Evolutionary conservation across 2,888 invertebrate genomes (phyloP).

Genomic region (Philopedon plagiatum): DNA sequence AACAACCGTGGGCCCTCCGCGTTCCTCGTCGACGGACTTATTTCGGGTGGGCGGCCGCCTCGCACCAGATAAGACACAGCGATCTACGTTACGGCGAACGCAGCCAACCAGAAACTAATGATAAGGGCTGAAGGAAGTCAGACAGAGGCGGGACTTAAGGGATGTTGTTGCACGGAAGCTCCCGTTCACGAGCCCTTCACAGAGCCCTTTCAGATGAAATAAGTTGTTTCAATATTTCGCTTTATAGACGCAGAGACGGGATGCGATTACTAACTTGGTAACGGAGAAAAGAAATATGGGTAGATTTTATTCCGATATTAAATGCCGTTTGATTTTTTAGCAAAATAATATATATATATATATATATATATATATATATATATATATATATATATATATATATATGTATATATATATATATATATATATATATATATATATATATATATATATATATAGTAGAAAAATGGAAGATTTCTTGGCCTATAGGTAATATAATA

Average conservation of each 20-base stretch:
- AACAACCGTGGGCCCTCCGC: slow-evolving; percentile 18
- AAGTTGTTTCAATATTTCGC: slow-evolving; percentile 42
- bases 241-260: not conserved
- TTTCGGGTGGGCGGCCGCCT: slow-evolving; percentile 51
- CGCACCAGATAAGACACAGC: slow-evolving; percentile 67
- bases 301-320: no score
- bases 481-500: no score
- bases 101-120: slow-evolving; percentile 70
- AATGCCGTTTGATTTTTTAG: no score
- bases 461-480: no score
- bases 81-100: slow-evolving; percentile 67
- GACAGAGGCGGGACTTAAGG: slow-evolving; percentile 55
- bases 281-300: no score
- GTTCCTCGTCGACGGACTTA: slow-evolving; percentile 42
- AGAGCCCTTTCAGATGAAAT: slow-evolving; percentile 35
- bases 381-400: no score
- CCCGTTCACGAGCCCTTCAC: slow-evolving; percentile 28
- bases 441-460: no score
- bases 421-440: no score
- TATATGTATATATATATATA: no score
- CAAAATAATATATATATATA: no score
- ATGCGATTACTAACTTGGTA: not conserved
- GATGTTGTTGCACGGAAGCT: slow-evolving; percentile 44
- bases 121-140: slow-evolving; percentile 67
- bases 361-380: no score